Evolutionary conservation across 2,888 invertebrate genomes (phyloP).

Genomic region (Synergus japonicus): DNA sequence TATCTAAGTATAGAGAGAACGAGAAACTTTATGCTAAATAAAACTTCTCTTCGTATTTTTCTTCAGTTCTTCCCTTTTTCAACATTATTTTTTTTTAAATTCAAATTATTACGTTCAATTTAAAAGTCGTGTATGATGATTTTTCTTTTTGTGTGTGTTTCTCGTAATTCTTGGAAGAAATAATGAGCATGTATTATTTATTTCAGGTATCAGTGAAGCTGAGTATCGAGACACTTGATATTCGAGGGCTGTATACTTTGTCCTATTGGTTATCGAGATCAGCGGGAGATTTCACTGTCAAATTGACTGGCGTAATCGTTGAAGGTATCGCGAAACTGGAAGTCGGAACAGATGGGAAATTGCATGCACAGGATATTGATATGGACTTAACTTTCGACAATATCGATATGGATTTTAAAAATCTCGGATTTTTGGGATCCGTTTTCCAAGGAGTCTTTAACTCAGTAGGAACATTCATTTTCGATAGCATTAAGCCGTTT

Average conservation of each 20-base stretch:
- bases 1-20: not conserved
- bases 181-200: conserved; percentile 32
- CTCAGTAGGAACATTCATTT: conserved; percentile 88
- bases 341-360: conserved; percentile 86
- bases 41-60: not conserved
- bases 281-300: conserved; percentile 88
- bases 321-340: conserved; percentile 85
- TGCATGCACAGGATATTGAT: conserved; percentile 87
- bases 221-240: conserved; percentile 84
- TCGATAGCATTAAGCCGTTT: conserved; percentile 92
- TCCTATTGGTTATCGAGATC: conserved; percentile 84
- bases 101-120: not conserved
- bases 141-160: not conserved
- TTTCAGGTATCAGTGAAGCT: conserved; percentile 85
- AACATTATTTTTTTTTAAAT: too few relatives aligned
- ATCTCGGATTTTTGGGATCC: conserved; percentile 87
- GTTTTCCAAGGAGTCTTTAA: conserved; percentile 87
- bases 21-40: not conserved
- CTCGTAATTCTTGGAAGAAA: not conserved
- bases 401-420: conserved; percentile 90
- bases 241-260: conserved; percentile 87
- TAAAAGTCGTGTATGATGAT: not conserved
- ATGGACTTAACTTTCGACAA: conserved; percentile 88
- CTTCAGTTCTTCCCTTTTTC: not conserved
- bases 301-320: conserved; percentile 85